A percentile compares a stretch with the other conserved stretches of the same genome.
Evolutionary conservation across 2,113 vertebrate genomes (phyloP).

Genomic region (Indicator indicator): DNA sequence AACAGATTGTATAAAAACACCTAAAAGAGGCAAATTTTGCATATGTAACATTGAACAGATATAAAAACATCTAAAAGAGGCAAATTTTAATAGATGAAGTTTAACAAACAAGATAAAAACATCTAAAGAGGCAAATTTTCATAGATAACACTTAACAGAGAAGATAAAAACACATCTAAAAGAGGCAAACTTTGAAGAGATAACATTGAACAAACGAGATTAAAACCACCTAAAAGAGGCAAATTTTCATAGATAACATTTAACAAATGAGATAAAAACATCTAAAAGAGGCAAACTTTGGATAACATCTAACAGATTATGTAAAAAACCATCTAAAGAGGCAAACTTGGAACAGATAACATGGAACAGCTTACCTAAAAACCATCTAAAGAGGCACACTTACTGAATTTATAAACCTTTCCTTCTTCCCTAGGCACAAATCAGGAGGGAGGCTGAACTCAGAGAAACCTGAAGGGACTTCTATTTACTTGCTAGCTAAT

Average conservation of each 20-base stretch:
- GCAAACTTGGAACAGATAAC: constrained; percentile 54
- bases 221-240: background rate
- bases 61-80: background rate
- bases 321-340: background rate
- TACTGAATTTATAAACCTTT: constrained; percentile 31
- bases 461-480: constrained; percentile 68
- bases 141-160: background rate
- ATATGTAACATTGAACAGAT: background rate
- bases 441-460: constrained; percentile 51
- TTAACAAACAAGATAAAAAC: background rate
- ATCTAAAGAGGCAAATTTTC: background rate
- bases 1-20: background rate
- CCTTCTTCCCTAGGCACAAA: constrained; percentile 2
- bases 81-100: background rate
- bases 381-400: constrained; percentile 47
- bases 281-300: background rate
- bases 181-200: background rate
- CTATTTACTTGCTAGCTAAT: constrained; percentile 72
- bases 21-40: background rate
- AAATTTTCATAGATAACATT: background rate
- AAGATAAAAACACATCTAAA: background rate
- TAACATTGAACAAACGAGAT: background rate
- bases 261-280: background rate
- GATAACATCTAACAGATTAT: background rate
- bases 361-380: constrained; percentile 61